phyloP scores from a whole-genome alignment of 2,113 vertebrate species.

The Macrotus californicus region DNA sequence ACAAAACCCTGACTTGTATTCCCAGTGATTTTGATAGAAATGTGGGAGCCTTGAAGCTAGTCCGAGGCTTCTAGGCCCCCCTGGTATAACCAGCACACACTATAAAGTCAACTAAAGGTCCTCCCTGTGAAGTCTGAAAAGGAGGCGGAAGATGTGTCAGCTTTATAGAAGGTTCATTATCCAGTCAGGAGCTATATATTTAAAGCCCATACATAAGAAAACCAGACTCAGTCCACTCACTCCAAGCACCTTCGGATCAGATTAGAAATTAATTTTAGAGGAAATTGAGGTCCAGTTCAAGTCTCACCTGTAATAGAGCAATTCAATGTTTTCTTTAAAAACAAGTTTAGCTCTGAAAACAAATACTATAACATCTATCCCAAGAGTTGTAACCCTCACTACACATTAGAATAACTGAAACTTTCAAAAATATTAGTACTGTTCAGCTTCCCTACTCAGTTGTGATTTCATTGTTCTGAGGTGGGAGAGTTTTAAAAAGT shows the following conservation, averaged over 20 bases:
- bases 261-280: conserved; percentile 7
- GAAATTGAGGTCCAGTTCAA: neutral
- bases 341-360: neutral
- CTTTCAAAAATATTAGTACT: neutral
- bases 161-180: neutral
- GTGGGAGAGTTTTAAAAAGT: neutral
- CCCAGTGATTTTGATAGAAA: neutral
- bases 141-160: neutral
- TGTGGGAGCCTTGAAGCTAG: neutral
- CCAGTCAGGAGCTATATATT: neutral
- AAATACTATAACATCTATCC: neutral
- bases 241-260: neutral
- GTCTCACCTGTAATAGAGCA: neutral
- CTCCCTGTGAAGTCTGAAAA: neutral
- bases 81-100: neutral
- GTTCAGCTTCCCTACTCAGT: neutral
- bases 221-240: neutral
- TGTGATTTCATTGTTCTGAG: neutral
- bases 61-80: neutral
- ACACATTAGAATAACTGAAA: neutral
- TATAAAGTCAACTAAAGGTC: neutral
- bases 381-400: neutral
- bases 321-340: neutral
- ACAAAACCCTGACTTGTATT: neutral
- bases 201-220: neutral